Conservation (phyloP, 2,888 invertebrate genomes). For the Acanthosoma haemorrhoidale region DNA sequence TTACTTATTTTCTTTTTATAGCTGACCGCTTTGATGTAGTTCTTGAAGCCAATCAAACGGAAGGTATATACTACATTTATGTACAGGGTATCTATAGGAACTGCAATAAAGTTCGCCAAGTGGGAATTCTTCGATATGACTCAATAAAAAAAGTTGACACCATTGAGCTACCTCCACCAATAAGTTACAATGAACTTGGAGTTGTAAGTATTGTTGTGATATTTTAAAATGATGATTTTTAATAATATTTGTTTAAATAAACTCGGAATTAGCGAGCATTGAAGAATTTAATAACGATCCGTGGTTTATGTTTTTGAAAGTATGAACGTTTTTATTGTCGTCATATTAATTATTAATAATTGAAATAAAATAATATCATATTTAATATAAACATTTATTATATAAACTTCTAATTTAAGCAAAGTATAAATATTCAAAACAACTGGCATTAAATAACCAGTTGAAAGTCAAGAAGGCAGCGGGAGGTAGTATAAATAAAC, state of each 20-base stretch:
- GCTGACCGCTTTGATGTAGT: constrained; percentile 39
- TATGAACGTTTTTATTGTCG: too few relatives aligned
- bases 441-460: too few relatives aligned
- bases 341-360: too few relatives aligned
- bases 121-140: background rate
- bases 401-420: too few relatives aligned
- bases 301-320: too few relatives aligned
- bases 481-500: too few relatives aligned
- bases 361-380: too few relatives aligned
- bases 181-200: background rate
- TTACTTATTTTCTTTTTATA: background rate
- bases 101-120: background rate
- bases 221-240: background rate
- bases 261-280: too few relatives aligned
- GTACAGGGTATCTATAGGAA: constrained; percentile 34
- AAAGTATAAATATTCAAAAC: too few relatives aligned
- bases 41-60: constrained; percentile 34
- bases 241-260: background rate
- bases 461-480: too few relatives aligned
- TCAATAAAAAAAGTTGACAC: background rate
- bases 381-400: too few relatives aligned
- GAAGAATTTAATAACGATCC: too few relatives aligned
- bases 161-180: background rate
- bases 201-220: background rate
- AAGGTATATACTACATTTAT: constrained; percentile 36